Evolutionary conservation across 2,888 invertebrate genomes (phyloP), one percentile per base, ranked within the genome.

Genomic region (Melipona bicolor): DNA sequence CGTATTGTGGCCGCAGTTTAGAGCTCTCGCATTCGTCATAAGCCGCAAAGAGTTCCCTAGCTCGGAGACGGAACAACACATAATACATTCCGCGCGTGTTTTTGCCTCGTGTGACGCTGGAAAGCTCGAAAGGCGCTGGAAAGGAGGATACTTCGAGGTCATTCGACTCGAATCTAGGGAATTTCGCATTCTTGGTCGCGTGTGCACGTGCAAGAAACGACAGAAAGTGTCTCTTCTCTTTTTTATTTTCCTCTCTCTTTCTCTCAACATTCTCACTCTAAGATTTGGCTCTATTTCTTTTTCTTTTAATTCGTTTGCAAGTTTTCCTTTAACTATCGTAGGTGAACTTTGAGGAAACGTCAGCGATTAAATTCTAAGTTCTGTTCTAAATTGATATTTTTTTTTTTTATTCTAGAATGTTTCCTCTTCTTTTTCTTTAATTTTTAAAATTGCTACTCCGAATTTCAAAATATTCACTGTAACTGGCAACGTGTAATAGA

Each of bases 31-130:
- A 61, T 27, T 4, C 24, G 36, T 73, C 64, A 36, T 73, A n/a
- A 56, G 17, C 52, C 56, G 43, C 27, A 71, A 77, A 56, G 6
- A 36, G 36, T 13, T 36, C 54, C 17, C 70, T 52, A 59, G 36
- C 13, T 4, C 43, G 17, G 24, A 9, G 43, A n/a, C 15, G 11
- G 24, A 15, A 59, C 15, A 9, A n/a, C n/a, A 9, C 59, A 52
- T 79, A 77, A 79, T 77, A 64, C 77, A 77, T 81, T 79, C 76
- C 81, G 52, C 50, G 77, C 75, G 68, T 84, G 87, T 86, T 78
- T 86, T 86, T 78, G 50, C 54, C 24, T n/a, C 15, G 59, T 15
- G 24, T 43, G 24, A 24, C 52, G 71, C 74, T 24, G 24, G 9
- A 43, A 69, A 81, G 50, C 76, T 36, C 4, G n/a, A 36, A 24